Conservation (phyloP, 2,888 invertebrate genomes). For the Himalopsyche japonica region DNA sequence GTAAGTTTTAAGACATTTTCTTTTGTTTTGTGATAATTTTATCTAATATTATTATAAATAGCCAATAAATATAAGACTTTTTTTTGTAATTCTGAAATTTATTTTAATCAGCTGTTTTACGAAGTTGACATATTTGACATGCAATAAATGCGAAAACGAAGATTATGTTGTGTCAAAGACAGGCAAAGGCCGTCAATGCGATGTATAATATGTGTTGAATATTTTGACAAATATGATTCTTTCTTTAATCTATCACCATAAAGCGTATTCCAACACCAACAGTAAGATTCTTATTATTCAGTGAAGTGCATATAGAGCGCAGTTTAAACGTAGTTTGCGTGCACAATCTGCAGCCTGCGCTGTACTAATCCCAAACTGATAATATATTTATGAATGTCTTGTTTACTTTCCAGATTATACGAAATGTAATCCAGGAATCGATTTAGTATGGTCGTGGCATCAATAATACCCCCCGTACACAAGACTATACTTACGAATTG, state of each 20-base stretch:
- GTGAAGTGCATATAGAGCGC: background rate
- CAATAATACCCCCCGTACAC: conserved; percentile 8
- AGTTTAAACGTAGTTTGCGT: background rate
- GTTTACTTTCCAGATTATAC: conserved; percentile 13
- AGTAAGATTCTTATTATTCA: conserved; percentile 4
- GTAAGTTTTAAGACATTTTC: no score
- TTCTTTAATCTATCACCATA: background rate
- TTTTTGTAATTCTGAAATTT: background rate
- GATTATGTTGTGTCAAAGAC: background rate
- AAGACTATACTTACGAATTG: background rate
- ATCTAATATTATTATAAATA: no score
- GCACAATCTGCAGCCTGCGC: background rate
- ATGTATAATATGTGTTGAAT: background rate
- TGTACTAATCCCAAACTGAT: background rate
- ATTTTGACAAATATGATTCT: conserved; percentile 11
- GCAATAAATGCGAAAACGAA: background rate
- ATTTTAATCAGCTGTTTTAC: background rate
- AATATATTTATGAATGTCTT: background rate
- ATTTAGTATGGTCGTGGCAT: conserved; percentile 12
- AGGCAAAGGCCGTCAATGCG: background rate
- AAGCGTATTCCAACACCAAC: conserved; percentile 4
- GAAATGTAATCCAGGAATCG: conserved; percentile 11
- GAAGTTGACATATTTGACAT: background rate
- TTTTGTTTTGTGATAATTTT: no score
- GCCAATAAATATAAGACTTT: background rate